Conservation (phyloP, 2,113 vertebrate genomes). For the Cyphomyrus plagiostoma region DNA sequence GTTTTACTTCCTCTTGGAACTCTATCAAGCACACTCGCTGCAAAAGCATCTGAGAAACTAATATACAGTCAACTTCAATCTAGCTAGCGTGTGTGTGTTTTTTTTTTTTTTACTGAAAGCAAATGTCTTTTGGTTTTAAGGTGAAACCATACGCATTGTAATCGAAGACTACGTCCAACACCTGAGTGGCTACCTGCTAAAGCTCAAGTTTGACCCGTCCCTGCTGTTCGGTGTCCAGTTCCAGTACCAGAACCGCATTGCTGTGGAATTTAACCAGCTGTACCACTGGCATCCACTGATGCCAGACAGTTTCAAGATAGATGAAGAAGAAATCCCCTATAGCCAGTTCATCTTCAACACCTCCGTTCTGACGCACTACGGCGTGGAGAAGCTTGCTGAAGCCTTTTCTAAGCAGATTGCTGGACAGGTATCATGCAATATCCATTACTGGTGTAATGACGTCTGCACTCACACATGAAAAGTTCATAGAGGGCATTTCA, state of each 20-base stretch:
- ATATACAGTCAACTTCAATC: not conserved
- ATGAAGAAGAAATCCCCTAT: conserved; percentile 66
- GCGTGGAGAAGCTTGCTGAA: conserved; percentile 79
- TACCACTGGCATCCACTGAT: conserved; percentile 96
- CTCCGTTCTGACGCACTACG: conserved; percentile 73
- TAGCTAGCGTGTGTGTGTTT: not conserved
- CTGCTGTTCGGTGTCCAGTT: conserved; percentile 75
- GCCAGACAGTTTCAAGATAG: conserved; percentile 79
- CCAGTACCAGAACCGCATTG: conserved; percentile 88
- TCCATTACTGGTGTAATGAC: not conserved
- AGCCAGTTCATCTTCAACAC: conserved; percentile 82
- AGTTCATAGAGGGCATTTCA: not conserved
- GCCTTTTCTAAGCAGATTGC: conserved; percentile 80
- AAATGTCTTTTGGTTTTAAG: conserved; percentile 43
- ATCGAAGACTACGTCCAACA: conserved; percentile 93
- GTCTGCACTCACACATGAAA: not conserved
- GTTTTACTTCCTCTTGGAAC: not conserved
- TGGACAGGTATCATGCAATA: conserved; percentile 68
- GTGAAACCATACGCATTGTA: conserved; percentile 86
- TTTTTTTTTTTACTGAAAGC: not conserved
- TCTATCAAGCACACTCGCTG: not conserved
- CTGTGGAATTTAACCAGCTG: conserved; percentile 86
- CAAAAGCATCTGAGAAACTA: not conserved
- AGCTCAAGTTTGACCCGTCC: conserved; percentile 81
- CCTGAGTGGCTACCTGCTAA: conserved; percentile 80